phyloP scores from a whole-genome alignment of 2,797 vertebrate species.

The Apogon talboti region DNA sequence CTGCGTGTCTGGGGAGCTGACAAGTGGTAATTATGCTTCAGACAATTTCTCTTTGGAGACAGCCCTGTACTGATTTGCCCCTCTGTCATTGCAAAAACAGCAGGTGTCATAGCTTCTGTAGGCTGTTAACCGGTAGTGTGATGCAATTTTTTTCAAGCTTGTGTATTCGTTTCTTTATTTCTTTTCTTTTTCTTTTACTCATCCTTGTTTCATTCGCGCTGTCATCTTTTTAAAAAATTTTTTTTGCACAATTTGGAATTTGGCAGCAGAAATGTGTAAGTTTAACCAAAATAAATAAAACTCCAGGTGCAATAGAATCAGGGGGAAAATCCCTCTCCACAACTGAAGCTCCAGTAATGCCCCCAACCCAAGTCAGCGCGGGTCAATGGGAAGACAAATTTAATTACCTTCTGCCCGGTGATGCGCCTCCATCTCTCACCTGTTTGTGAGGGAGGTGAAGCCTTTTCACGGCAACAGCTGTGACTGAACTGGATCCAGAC shows the following conservation, averaged over 20 bases:
- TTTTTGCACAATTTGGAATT: constrained; percentile 33
- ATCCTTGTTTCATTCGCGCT: constrained; percentile 10
- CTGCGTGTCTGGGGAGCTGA: constrained; percentile 64
- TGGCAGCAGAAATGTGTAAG: constrained; percentile 16
- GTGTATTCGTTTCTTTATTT: constrained; percentile 12
- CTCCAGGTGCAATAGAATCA: constrained; percentile 13
- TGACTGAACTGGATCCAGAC: constrained; percentile 52
- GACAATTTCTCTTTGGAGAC: constrained; percentile 66
- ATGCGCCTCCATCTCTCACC: constrained; percentile 65
- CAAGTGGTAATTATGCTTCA: constrained; percentile 74
- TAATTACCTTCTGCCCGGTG: constrained; percentile 61
- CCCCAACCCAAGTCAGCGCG: constrained; percentile 38
- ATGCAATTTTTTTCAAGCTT: constrained; percentile 9
- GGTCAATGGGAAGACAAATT: constrained; percentile 67
- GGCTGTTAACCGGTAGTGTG: constrained; percentile 33
- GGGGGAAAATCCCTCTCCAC: not conserved
- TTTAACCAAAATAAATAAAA: constrained; percentile 33
- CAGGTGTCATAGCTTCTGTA: constrained; percentile 48
- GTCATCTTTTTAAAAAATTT: constrained; percentile 30
- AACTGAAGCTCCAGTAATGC: constrained; percentile 27
- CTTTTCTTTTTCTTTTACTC: not conserved
- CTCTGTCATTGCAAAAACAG: constrained; percentile 58
- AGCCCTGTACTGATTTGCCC: constrained; percentile 37
- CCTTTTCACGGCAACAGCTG: constrained; percentile 57
- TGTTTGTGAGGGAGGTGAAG: constrained; percentile 55